Base-by-base conservation (phyloP, 2,113 vertebrate species). In the Sapajus apella region DNA sequence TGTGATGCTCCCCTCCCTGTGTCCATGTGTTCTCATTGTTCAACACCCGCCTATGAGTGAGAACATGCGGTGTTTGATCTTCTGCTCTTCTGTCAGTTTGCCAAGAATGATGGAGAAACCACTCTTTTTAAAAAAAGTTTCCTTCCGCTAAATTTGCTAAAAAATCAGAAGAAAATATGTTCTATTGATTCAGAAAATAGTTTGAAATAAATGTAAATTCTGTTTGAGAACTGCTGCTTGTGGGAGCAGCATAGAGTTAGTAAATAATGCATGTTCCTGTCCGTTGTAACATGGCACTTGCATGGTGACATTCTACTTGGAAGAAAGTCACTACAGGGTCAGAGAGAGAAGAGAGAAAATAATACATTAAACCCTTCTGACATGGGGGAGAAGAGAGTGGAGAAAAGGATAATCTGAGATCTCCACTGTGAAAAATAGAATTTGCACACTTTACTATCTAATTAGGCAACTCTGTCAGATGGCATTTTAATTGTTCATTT, bases 391-490 rank as follows among this genome's bases (percentile, higher is more conserved):
- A 30, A 50, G 30, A 72, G 32, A 93, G 16, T 11, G 35, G 55
- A 88, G 82, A 35, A 76, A 86, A 73, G 72, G 18, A 75, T 8
- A 64, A 4, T 72, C 75, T 55, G 40, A 35, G 3, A 55, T 68
- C 30, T 79, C 61, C 40, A 9, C 84, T 66, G 17, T 30, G 9
- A 72, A 58, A 93, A 91, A 90, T 12, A 55, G 56, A 21, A 91
- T 79, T 88, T 88, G 13, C n/a, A 47, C 43, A 47, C 18, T 91
- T 52, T 61, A 45, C 52, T 52, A 37, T 87, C 84, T 50, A 86
- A 68, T 79, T 66, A 83, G 37, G 56, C n/a, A 95, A 70, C 61
- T 95, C 66, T 83, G 64, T 55, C 45, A 88, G 81, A 92, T 40
- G 68, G 27, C 32, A 75, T 32, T 76, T 58, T 45, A 73, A 66